Evolutionary conservation across 2,797 vertebrate species (phyloP).

Genomic region (Sciurus carolinensis): DNA sequence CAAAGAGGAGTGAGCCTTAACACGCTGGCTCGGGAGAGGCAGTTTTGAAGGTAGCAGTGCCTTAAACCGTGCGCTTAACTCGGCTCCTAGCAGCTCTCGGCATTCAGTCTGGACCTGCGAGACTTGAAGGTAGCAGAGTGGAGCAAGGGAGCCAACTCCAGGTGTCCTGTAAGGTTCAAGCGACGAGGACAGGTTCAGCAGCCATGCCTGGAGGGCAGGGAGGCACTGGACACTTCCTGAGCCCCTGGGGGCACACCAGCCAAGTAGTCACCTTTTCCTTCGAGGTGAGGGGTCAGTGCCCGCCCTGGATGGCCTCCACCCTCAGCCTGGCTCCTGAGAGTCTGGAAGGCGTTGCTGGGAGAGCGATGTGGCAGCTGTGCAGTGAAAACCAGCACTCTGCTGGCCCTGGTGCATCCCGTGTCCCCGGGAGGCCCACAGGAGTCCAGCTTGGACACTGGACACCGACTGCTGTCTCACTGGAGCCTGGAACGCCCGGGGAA

Average conservation of each 20-base stretch:
- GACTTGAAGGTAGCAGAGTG: no score
- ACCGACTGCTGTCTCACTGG: neutral
- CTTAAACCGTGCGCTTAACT: neutral
- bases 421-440: neutral
- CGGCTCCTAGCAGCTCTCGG: no score
- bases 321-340: neutral
- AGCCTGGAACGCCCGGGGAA: neutral
- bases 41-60: neutral
- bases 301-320: no score
- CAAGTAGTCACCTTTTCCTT: neutral
- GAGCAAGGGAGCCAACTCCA: no score
- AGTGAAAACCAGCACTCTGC: no score
- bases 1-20: no score
- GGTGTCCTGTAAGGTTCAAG: neutral
- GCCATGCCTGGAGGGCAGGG: neutral
- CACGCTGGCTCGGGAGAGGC: no score
- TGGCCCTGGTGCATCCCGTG: no score
- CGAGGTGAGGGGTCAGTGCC: neutral
- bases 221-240: fast-evolving
- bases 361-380: fast-evolving
- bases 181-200: neutral
- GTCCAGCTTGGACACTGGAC: neutral
- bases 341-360: neutral
- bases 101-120: no score
- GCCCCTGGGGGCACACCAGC: neutral